Evolutionary conservation across 2,113 vertebrate genomes (phyloP), one percentile per base, ranked within the genome.

Genomic region (Ammodytes marinus): DNA sequence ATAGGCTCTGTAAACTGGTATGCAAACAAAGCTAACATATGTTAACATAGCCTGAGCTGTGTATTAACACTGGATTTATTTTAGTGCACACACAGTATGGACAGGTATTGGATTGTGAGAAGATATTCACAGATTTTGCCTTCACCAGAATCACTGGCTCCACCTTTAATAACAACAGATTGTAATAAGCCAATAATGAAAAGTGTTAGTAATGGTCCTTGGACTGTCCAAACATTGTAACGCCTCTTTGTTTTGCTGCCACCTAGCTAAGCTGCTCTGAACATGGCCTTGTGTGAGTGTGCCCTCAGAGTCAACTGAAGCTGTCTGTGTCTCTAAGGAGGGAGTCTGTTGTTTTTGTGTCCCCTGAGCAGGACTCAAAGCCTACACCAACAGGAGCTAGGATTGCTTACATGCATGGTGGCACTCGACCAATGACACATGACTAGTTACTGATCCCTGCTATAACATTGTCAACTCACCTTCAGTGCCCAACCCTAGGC

Each of bases 371-470:
- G 60, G 47, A 50, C 54, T 88, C 71, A 63, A 90, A 89, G 79
- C 85, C 69, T 77, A 88, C 61, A 87, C 80, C 86, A 68, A 15
- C 53, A 50, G n/a, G n/a, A 69, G 63, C 63, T 45, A 54, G 40
- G 54, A 59, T 46, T 13, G 3, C 35, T 68, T 4, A 10, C 60
- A 37, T 13, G 8, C 27, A 59, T 0, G 17, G 64, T n/a, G 35
- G 2, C 47, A 39, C 19, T 40, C 45, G 19, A 42, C 0, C 10
- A 68, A 5, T 39, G 47, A 59, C 61, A 52, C 65, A 60, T 27
- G 53, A 52, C 7, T 40, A 67, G 10, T 58, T 47, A 52, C 14
- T 53, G 68, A 82, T 66, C 64, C 77, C 27, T 15, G 42, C 43
- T 57, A 6, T 2, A 35, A 17, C 59, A 15, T 3, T 15, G 49